These are phyloP conservation scores for Pogonomyrmex californicus DNA, from an alignment of 1,140 invertebrate species.

Conservation along the genomic window DNA sequence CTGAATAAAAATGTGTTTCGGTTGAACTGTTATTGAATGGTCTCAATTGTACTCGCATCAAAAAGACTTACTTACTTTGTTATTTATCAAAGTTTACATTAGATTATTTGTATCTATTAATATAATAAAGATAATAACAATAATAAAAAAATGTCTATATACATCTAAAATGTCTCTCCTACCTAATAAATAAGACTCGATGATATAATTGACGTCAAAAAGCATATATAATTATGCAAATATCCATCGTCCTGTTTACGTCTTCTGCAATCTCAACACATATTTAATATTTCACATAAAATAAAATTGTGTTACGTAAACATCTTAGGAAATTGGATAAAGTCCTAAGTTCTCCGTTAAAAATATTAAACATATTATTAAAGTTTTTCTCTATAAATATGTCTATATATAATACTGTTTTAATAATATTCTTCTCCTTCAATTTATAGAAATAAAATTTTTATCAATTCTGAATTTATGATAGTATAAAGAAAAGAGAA, in stretches of 20 bases:
- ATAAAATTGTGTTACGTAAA: conserved; percentile 8
- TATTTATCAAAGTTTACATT: not conserved
- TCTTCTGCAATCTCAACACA: not conserved
- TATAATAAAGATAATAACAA: not conserved
- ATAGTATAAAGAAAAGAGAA: not conserved
- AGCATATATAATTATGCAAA: conserved; percentile 17
- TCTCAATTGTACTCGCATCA: not conserved
- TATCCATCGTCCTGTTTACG: not conserved
- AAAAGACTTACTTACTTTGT: not conserved
- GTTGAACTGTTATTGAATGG: not conserved
- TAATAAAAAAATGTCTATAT: not conserved
- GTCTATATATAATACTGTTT: not conserved
- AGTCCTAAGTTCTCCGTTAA: not conserved
- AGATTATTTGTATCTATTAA: not conserved
- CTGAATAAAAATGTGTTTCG: not conserved
- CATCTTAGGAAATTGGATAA: not conserved
- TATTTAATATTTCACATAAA: not conserved
- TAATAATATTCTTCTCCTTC: not conserved
- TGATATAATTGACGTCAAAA: not conserved
- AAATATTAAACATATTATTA: conserved; percentile 6
- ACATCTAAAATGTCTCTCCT: not conserved
- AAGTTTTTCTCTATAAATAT: not conserved
- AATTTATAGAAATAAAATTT: not conserved
- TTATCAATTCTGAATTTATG: not conserved
- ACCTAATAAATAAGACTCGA: conserved; percentile 2